phyloP scores from a whole-genome alignment of 2,113 vertebrate species.

The Hyaena hyaena region DNA sequence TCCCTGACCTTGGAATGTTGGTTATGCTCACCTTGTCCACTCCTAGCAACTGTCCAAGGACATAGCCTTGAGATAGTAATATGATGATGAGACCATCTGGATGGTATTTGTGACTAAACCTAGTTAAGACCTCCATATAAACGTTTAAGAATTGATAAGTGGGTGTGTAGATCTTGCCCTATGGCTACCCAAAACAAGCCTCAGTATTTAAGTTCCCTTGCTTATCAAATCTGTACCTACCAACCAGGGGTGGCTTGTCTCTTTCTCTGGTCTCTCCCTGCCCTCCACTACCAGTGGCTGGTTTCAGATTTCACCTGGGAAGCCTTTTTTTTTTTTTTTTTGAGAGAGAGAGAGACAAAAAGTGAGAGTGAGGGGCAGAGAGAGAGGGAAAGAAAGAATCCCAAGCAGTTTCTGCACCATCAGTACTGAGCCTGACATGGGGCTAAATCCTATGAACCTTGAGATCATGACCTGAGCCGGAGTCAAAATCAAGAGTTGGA shows the following conservation, averaged over 20 bases:
- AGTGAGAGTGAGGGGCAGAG: no score
- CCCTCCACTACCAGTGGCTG: background rate
- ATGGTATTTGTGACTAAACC: background rate
- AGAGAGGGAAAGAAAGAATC: no score
- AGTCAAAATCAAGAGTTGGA: no score
- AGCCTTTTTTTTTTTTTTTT: background rate
- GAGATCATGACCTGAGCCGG: no score
- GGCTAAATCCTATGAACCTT: no score
- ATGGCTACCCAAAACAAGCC: background rate
- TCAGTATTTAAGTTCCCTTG: background rate
- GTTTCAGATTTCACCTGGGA: background rate
- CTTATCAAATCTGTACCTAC: background rate
- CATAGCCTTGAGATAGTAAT: background rate
- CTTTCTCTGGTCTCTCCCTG: background rate
- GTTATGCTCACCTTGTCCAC: background rate
- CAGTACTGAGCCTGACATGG: no score
- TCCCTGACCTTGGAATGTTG: background rate
- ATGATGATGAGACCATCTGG: background rate
- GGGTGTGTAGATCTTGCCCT: background rate
- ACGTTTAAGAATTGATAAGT: background rate
- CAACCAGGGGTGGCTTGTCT: background rate
- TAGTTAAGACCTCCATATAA: background rate
- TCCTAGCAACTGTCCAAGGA: background rate
- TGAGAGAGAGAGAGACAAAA: no score
- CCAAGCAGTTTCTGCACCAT: no score